Percentiles rank a stretch among this genome's conserved stretches.
Conservation (phyloP, 2,888 invertebrate genomes). For the Alitta virens region DNA sequence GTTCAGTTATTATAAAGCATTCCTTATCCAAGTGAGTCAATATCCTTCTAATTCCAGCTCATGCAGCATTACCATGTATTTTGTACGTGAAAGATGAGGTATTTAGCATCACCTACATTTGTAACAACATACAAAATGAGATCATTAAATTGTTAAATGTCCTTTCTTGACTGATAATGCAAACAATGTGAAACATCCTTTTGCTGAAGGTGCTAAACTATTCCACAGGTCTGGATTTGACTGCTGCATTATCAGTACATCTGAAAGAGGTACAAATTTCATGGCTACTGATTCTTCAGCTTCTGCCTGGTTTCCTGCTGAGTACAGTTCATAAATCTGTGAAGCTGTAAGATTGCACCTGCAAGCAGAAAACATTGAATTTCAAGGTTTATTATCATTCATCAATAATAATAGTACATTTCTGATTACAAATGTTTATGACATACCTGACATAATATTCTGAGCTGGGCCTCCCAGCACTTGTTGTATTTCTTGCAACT, state of each 20-base stretch:
- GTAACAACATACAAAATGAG: too few species aligned
- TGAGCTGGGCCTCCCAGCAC: conserved; percentile 53
- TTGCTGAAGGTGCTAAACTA: conserved; percentile 47
- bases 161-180: background rate
- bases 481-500: conserved; percentile 48
- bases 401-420: background rate
- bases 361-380: background rate
- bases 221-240: conserved; percentile 38
- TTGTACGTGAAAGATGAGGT: too few species aligned
- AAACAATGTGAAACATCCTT: conserved; percentile 42
- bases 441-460: conserved; percentile 57
- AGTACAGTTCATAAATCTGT: conserved; percentile 41
- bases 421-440: too few species aligned
- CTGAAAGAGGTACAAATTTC: conserved; percentile 34
- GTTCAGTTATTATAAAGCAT: too few species aligned
- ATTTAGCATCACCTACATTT: too few species aligned
- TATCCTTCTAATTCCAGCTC: too few species aligned
- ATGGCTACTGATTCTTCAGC: conserved; percentile 53
- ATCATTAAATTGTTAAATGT: background rate
- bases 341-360: conserved; percentile 46
- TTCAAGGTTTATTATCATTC: background rate
- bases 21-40: too few species aligned
- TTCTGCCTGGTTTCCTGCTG: conserved; percentile 47
- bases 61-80: too few species aligned
- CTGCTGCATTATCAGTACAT: conserved; percentile 32